These are phyloP conservation scores for Mastomys coucha DNA, from an alignment of 2,113 vertebrate species.

Conservation along the genomic window DNA sequence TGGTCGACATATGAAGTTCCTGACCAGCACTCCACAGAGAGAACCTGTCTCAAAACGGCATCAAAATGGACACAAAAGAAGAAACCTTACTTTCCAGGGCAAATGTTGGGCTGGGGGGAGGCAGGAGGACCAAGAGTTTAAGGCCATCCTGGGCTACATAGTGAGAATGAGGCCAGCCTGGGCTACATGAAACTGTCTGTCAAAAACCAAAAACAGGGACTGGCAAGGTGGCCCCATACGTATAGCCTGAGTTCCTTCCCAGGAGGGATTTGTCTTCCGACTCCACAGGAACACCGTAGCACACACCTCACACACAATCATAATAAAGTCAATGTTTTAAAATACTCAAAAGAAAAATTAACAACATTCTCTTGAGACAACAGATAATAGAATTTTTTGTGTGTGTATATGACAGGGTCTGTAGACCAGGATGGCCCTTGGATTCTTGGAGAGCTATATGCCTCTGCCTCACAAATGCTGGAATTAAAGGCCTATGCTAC, in stretches of 20 bases:
- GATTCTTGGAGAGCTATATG: not conserved
- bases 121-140: not conserved
- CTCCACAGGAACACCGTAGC: not conserved
- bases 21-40: not conserved
- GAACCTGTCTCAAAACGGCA: not conserved
- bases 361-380: not conserved
- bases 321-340: not conserved
- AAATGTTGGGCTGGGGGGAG: not conserved
- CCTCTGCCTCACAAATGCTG: not conserved
- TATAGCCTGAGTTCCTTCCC: not conserved
- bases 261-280: not conserved
- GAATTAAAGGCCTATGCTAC: not conserved
- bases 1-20: not conserved
- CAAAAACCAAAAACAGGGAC: not conserved
- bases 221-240: not conserved
- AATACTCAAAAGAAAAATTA: not conserved
- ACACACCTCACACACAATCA: not conserved
- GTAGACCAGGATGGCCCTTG: not conserved
- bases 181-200: not conserved
- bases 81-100: not conserved
- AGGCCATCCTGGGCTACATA: not conserved
- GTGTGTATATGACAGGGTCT: not conserved
- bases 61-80: not conserved
- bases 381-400: too few species aligned
- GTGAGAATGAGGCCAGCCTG: not conserved